phyloP scores from a whole-genome alignment of 2,113 vertebrate genomes.

The Pycnonotus jocosus region DNA sequence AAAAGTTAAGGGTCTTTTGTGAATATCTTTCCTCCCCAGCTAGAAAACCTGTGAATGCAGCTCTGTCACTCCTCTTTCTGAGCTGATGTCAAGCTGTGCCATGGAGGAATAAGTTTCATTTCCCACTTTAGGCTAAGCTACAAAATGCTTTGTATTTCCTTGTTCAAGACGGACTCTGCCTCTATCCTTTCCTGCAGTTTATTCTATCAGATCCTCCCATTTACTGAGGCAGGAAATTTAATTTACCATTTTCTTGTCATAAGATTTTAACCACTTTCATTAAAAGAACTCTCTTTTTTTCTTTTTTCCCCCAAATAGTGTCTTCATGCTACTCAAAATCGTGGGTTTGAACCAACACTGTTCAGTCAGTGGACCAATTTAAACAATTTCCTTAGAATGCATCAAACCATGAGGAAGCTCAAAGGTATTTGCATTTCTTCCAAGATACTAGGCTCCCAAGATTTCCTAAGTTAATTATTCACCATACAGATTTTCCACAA shows the following conservation, averaged over 20 bases:
- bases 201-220: not conserved
- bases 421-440: constrained; percentile 1
- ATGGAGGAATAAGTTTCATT: not conserved
- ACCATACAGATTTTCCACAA: not conserved
- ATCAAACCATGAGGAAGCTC: not conserved
- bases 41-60: not conserved
- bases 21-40: not conserved
- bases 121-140: not conserved
- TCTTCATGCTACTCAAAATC: not conserved
- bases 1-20: not conserved
- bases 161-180: not conserved
- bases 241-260: not conserved
- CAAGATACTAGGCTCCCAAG: not conserved
- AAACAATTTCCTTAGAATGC: not conserved
- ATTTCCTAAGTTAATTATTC: constrained; percentile 19
- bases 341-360: not conserved
- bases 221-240: not conserved
- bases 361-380: not conserved
- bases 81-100: not conserved
- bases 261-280: not conserved
- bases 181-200: not conserved
- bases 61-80: not conserved
- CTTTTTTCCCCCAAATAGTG: not conserved
- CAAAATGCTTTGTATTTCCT: not conserved
- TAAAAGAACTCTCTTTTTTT: not conserved